phyloP scores from a whole-genome alignment of 2,797 vertebrate species.

The Aulostomus chinensis region DNA sequence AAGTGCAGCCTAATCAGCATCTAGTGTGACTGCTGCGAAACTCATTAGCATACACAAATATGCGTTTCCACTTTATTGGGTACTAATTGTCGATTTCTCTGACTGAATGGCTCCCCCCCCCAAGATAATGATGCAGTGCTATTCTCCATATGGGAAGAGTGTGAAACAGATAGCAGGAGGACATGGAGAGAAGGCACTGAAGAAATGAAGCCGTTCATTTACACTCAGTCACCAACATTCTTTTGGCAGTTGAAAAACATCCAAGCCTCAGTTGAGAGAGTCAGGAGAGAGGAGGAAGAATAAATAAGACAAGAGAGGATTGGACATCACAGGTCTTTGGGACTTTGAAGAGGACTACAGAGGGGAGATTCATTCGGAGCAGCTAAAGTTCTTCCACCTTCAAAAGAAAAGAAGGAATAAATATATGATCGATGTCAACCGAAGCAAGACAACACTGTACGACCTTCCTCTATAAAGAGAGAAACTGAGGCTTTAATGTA shows the following conservation, averaged over 20 bases:
- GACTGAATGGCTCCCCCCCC: conserved; percentile 47
- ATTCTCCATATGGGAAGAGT: conserved; percentile 22
- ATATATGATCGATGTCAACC: conserved; percentile 49
- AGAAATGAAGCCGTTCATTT: conserved; percentile 19
- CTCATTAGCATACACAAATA: conserved; percentile 63
- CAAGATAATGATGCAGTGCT: conserved; percentile 60
- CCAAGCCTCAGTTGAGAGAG: conserved; percentile 11
- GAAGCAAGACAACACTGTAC: conserved; percentile 29
- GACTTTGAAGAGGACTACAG: conserved; percentile 56
- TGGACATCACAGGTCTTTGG: conserved; percentile 44
- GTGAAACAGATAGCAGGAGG: neutral
- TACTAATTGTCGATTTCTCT: conserved; percentile 67
- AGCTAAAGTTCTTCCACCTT: conserved; percentile 32
- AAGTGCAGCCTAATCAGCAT: conserved; percentile 43
- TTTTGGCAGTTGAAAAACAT: conserved; percentile 43
- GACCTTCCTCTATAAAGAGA: conserved; percentile 15
- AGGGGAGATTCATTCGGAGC: conserved; percentile 15
- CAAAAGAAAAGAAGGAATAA: conserved; percentile 52
- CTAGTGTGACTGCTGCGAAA: conserved; percentile 31
- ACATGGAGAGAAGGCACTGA: neutral
- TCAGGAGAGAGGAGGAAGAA: conserved; percentile 25
- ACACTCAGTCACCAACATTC: conserved; percentile 1
- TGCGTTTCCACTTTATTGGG: conserved; percentile 67
- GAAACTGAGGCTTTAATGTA: conserved; percentile 32
- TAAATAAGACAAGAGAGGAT: conserved; percentile 40